Percentiles rank a stretch among this genome's conserved stretches.
Evolutionary conservation across 2,113 vertebrate species (phyloP).

Genomic region (Cervus canadensis): DNA sequence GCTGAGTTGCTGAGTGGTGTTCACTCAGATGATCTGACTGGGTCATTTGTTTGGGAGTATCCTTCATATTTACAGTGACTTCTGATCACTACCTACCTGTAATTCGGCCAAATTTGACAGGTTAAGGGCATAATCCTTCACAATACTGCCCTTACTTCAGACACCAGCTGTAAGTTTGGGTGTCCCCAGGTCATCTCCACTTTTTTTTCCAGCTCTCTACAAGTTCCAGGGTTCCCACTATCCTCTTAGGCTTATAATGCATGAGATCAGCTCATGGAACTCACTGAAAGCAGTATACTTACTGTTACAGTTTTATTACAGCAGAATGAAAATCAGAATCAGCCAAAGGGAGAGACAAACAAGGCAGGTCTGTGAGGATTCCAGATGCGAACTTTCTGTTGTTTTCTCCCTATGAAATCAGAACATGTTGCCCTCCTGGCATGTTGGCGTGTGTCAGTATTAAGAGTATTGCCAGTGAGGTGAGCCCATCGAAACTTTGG

Average conservation of each 20-base stretch:
- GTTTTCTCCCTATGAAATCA: background rate
- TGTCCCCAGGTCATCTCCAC: background rate
- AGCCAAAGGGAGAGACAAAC: background rate
- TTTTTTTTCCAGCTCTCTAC: background rate
- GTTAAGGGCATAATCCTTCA: background rate
- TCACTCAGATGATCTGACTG: background rate
- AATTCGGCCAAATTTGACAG: background rate
- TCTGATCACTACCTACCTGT: background rate
- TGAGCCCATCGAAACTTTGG: background rate
- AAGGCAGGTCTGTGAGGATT: background rate
- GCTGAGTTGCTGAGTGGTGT: background rate
- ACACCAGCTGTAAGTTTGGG: background rate
- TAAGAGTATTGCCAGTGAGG: background rate
- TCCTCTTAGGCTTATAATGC: background rate
- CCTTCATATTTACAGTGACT: background rate
- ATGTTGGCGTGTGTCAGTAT: background rate
- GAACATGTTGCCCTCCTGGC: background rate
- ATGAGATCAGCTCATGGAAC: background rate
- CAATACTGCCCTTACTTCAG: background rate
- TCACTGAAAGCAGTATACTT: background rate
- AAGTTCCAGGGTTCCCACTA: background rate
- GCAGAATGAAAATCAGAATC: background rate
- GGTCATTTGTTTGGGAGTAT: background rate
- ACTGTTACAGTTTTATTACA: background rate
- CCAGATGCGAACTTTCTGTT: background rate